Percentiles rank a stretch among this genome's conserved stretches.
phyloP scores from a whole-genome alignment of 2,113 vertebrate genomes.

The Mormoops blainvillei region DNA sequence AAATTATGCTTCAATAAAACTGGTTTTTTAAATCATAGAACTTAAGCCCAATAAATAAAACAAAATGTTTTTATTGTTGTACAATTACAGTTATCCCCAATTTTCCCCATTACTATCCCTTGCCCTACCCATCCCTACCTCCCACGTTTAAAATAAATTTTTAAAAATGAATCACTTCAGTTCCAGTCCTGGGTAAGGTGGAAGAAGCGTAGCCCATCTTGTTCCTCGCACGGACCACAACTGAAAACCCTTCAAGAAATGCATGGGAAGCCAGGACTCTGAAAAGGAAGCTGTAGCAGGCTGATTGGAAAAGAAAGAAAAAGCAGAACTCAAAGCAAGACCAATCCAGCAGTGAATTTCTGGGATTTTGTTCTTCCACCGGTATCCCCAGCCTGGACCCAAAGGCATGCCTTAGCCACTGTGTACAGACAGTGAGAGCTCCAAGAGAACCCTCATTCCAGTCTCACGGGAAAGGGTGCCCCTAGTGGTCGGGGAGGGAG shows the following conservation, averaged over 20 bases:
- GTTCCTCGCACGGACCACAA: background rate
- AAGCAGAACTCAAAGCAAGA: background rate
- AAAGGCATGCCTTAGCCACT: background rate
- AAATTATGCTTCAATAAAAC: background rate
- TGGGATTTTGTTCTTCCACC: background rate
- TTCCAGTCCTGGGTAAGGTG: background rate
- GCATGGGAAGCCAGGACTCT: background rate
- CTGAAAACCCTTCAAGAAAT: background rate
- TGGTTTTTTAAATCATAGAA: background rate
- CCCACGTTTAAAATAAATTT: too few species aligned
- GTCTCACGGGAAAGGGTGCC: background rate
- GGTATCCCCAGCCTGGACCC: background rate
- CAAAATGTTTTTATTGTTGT: too few species aligned
- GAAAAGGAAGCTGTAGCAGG: background rate
- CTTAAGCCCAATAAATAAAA: background rate
- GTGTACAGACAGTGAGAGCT: background rate
- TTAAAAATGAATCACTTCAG: background rate
- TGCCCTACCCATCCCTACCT: too few species aligned
- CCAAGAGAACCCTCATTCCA: background rate
- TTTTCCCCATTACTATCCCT: too few species aligned
- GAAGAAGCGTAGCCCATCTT: background rate
- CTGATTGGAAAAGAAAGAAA: background rate
- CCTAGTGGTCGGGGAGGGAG: background rate
- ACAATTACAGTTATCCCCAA: too few species aligned
- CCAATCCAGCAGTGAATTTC: background rate